phyloP scores from a whole-genome alignment of 2,113 vertebrate species.

The Myotis brandtii region DNA sequence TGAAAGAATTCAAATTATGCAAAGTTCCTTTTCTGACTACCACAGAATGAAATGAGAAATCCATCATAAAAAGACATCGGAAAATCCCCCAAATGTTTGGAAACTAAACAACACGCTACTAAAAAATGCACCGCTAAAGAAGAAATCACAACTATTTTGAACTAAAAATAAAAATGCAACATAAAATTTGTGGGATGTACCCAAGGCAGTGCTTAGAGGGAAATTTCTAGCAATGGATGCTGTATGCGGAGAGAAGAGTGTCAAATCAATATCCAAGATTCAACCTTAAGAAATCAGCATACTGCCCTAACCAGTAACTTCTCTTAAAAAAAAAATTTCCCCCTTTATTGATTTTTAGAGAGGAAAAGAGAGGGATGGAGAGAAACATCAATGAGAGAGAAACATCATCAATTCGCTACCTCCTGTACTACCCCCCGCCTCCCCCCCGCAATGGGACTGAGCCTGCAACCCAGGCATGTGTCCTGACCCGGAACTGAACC shows the following conservation, averaged over 20 bases:
- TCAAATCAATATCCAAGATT: not conserved
- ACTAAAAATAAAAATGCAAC: slow-evolving; percentile 1
- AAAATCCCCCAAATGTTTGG: not conserved
- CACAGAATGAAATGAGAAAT: not conserved
- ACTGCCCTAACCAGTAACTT: too few relatives aligned
- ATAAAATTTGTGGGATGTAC: not conserved
- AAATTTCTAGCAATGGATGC: not conserved
- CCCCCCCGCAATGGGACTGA: too few relatives aligned
- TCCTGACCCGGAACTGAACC: too few relatives aligned
- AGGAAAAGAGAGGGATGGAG: too few relatives aligned
- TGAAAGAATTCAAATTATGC: not conserved
- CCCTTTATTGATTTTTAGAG: too few relatives aligned
- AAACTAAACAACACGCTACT: not conserved
- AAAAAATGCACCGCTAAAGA: not conserved
- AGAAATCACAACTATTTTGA: not conserved
- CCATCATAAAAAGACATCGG: not conserved
- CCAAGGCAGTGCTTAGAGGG: not conserved
- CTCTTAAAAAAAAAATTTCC: too few relatives aligned
- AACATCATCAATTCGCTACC: too few relatives aligned
- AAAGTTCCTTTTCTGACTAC: not conserved
- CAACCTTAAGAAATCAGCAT: not conserved
- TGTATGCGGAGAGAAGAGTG: not conserved
- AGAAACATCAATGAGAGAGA: too few relatives aligned
- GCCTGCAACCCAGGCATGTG: too few relatives aligned
- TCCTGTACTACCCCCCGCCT: too few relatives aligned